These are phyloP conservation scores for Malaclemys terrapin DNA, from an alignment of 2,113 vertebrate genomes.

Conservation along the genomic window DNA sequence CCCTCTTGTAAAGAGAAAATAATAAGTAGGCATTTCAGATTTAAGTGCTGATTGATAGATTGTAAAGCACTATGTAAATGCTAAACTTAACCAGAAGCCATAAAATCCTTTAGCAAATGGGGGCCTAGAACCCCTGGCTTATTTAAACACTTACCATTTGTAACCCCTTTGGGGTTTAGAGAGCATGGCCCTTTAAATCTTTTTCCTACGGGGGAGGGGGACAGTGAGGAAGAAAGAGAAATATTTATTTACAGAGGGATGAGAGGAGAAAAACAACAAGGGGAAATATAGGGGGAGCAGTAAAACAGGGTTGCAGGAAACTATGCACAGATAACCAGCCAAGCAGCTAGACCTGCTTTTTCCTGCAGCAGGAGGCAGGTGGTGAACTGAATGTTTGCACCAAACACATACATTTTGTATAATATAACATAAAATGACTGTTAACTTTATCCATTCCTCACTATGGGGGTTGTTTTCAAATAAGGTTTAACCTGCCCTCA, in stretches of 20 bases:
- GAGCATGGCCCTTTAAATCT: too few species aligned
- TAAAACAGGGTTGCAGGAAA: neutral
- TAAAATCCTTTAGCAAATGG: rapidly evolving
- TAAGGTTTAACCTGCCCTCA: neutral
- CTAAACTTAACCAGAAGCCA: rapidly evolving
- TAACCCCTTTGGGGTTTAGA: too few species aligned
- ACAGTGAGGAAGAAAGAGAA: too few species aligned
- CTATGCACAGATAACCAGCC: neutral
- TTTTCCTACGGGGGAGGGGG: too few species aligned
- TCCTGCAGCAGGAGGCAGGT: neutral
- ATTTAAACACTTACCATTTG: neutral
- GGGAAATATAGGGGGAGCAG: too few species aligned
- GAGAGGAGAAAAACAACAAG: too few species aligned
- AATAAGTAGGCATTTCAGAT: rapidly evolving
- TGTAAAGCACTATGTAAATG: neutral
- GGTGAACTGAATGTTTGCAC: neutral
- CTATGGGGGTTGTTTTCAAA: neutral
- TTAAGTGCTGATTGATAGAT: neutral
- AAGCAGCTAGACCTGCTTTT: rapidly evolving
- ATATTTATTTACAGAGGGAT: too few species aligned
- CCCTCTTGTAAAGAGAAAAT: neutral
- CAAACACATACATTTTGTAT: rapidly evolving
- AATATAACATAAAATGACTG: neutral
- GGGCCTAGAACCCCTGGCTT: rapidly evolving
- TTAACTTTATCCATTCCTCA: neutral